These are phyloP conservation scores for Erithacus rubecula DNA, from an alignment of 2,797 vertebrate species.

Conservation along the genomic window DNA sequence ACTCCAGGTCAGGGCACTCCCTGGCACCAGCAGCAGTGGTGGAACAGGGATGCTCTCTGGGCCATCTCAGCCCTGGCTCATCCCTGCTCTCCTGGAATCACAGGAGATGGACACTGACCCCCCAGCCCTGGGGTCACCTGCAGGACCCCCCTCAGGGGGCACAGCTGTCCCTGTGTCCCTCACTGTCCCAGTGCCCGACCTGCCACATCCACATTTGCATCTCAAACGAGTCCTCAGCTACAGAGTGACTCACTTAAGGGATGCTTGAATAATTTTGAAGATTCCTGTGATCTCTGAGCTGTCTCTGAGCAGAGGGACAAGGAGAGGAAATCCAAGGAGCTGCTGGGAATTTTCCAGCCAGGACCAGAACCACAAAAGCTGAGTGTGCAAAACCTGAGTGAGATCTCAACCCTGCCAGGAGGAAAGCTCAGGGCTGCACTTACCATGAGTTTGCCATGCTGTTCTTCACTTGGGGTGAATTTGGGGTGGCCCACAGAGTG, in stretches of 20 bases:
- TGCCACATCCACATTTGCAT: background rate
- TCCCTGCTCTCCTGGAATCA: background rate
- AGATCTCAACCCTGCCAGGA: background rate
- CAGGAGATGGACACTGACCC: background rate
- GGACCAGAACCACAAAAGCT: rapidly evolving
- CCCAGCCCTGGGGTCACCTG: rapidly evolving
- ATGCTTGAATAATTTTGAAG: background rate
- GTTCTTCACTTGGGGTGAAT: background rate
- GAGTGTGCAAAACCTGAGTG: background rate
- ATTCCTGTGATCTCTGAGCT: background rate
- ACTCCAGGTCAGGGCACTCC: rapidly evolving
- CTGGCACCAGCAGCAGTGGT: rapidly evolving
- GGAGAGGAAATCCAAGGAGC: background rate
- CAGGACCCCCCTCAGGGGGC: background rate
- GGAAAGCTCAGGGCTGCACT: background rate
- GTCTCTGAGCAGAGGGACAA: background rate
- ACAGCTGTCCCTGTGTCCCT: background rate
- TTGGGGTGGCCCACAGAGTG: too few relatives aligned
- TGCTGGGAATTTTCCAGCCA: background rate
- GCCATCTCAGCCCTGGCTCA: rapidly evolving
- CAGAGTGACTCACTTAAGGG: background rate
- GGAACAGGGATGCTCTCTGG: background rate
- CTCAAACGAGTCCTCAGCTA: background rate
- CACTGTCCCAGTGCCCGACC: background rate
- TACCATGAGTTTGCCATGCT: rapidly evolving